Evolutionary conservation across 2,797 vertebrate genomes (phyloP).

Genomic region (Rallus crepitans): DNA sequence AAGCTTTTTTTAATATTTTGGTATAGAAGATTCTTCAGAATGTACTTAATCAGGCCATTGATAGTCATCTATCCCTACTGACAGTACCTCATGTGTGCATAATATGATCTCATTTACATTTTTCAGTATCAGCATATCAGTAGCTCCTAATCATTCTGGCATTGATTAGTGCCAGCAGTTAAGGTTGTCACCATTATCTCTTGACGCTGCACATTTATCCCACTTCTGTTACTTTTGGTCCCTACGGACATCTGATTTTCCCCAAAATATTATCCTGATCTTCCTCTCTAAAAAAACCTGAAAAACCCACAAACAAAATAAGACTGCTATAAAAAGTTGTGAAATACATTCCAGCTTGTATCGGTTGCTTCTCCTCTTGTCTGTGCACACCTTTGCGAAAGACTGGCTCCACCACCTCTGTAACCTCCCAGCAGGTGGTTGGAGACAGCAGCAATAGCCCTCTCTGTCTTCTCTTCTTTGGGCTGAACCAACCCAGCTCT

Average conservation of each 20-base stretch:
- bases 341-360: background rate
- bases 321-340: background rate
- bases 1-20: background rate
- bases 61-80: background rate
- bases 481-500: background rate
- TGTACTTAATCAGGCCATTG: background rate
- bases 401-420: background rate
- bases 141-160: background rate
- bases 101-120: background rate
- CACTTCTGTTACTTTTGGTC: background rate
- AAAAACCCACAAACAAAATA: background rate
- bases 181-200: background rate
- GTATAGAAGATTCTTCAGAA: background rate
- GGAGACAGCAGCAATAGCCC: background rate
- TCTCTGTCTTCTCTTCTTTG: background rate
- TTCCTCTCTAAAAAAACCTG: background rate
- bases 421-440: background rate
- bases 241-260: background rate
- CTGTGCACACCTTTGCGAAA: background rate
- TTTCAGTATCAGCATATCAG: background rate
- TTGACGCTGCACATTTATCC: background rate
- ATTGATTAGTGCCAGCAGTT: background rate
- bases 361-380: background rate
- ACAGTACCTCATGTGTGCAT: background rate
- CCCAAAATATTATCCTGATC: background rate